phyloP scores from a whole-genome alignment of 53 echinoderm and acorn worm species.

The Glandiceps talaboti region DNA sequence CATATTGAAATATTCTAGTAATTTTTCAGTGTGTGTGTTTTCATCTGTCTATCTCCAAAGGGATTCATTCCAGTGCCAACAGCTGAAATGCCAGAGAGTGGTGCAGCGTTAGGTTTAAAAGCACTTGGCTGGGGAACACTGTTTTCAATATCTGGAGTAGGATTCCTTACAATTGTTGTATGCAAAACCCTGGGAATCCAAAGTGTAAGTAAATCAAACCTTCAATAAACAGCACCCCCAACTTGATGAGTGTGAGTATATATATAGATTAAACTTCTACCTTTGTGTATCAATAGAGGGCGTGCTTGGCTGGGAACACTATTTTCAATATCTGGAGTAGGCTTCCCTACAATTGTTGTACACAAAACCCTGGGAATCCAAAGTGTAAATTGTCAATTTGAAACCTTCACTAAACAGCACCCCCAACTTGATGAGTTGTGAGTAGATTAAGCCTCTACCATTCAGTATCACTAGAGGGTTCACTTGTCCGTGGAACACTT shows the following conservation, averaged over 20 bases:
- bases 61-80: constrained; percentile 48
- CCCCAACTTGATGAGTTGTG: too few relatives aligned
- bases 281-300: constrained; percentile 18
- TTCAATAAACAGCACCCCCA: background rate
- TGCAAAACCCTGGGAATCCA: constrained; percentile 73
- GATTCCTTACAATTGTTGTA: constrained; percentile 43
- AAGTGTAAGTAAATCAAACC: constrained; percentile 42
- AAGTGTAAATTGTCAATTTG: constrained; percentile 40
- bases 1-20: too few relatives aligned
- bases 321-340: constrained; percentile 74
- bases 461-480: too few relatives aligned
- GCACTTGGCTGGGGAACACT: constrained; percentile 82
- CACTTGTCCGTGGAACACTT: too few relatives aligned
- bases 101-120: constrained; percentile 61
- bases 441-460: too few relatives aligned
- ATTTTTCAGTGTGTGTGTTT: too few relatives aligned
- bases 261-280: background rate
- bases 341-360: constrained; percentile 41
- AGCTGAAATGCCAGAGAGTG: constrained; percentile 72
- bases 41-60: too few relatives aligned
- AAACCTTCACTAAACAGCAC: too few relatives aligned
- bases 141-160: constrained; percentile 74
- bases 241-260: background rate
- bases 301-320: constrained; percentile 68
- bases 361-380: constrained; percentile 71